Evolutionary conservation across 1,140 invertebrate genomes (phyloP).

Genomic region (Homalodisca vitripennis): DNA sequence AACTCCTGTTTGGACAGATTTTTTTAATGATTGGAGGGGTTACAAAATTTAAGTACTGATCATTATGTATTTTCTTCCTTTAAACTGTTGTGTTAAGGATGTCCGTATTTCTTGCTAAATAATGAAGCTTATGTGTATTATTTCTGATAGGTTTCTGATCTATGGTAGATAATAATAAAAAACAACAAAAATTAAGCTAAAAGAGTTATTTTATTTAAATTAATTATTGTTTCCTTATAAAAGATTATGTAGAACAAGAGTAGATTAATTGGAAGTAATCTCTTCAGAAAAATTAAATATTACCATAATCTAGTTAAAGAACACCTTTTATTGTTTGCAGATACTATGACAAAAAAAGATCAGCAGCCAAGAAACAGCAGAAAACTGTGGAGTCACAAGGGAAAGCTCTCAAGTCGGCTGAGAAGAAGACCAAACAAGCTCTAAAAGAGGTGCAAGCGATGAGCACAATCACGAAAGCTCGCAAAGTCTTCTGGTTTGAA

Average conservation of each 20-base stretch:
- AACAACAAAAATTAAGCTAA: background rate
- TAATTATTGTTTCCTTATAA: background rate
- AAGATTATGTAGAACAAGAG: background rate
- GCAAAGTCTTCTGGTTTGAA: slow-evolving; percentile 97
- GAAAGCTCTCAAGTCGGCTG: slow-evolving; percentile 95
- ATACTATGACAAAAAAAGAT: slow-evolving; percentile 90
- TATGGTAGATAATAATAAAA: too few species aligned
- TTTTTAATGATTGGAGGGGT: too few species aligned
- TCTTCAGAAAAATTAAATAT: too few species aligned
- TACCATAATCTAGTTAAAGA: too few species aligned
- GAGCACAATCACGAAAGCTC: slow-evolving; percentile 88
- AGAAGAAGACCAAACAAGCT: slow-evolving; percentile 92
- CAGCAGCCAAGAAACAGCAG: slow-evolving; percentile 91
- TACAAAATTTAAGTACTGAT: too few species aligned
- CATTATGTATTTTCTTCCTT: too few species aligned
- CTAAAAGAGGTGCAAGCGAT: slow-evolving; percentile 93
- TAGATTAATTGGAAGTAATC: too few species aligned
- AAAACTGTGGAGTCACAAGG: slow-evolving; percentile 93
- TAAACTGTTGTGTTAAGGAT: too few species aligned
- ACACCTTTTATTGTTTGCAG: slow-evolving; percentile 50
- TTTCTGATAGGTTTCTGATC: too few species aligned
- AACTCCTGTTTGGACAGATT: too few species aligned
- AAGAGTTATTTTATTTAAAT: background rate
- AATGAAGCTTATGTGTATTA: too few species aligned
- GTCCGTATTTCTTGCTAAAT: too few species aligned